Base-by-base conservation (phyloP, 2,888 invertebrate species). In the Mylabris sibirica region DNA sequence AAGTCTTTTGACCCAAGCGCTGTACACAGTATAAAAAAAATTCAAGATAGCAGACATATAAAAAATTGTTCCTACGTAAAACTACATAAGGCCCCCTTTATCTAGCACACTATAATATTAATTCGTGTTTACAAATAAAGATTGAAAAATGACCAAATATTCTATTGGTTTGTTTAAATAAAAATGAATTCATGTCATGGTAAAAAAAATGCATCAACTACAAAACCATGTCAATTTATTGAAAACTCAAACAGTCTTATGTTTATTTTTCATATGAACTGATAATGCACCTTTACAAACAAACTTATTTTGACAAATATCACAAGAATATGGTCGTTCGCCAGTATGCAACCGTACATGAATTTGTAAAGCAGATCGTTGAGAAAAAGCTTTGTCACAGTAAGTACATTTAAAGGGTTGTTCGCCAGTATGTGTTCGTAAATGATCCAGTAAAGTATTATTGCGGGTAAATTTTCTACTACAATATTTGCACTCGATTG, bases 371-470 rank as follows among this genome's bases (percentile, higher is more conserved):
- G 80, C 76, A n/a, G 78, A 78, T 34, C 78, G 78, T 67, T 81
- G 82, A 2, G 82, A 80, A 65, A 84, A 84, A 24, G 75, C 67
- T 70, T 81, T 81, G 0, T 76, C 77, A 69, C 84, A 84, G n/a
- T 77, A 65, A 0, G 66, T 64, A 67, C 84, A 84, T 59, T 76
- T 74, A 66, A 81, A 84, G 1, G 83, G 84, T 62, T 79, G 73
- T 30, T 84, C 84, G 17, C 85, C 84, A 0, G 84, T 85, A 68
- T 85, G 85, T 0, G 82, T 83, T n/a, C 83, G 77, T 63, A 83
- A 75, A 68, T 86, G 86, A 35, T 83, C 75, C 59, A 80, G 83
- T 20, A 85, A 73, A n/a, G 83, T 83, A 14, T 81, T 83, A 24
- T 80, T 80, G 44, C 82, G 77, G 1, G 80, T 79, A 67, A 85